phyloP scores from a whole-genome alignment of 2,113 vertebrate genomes.

The Antennarius striatus region DNA sequence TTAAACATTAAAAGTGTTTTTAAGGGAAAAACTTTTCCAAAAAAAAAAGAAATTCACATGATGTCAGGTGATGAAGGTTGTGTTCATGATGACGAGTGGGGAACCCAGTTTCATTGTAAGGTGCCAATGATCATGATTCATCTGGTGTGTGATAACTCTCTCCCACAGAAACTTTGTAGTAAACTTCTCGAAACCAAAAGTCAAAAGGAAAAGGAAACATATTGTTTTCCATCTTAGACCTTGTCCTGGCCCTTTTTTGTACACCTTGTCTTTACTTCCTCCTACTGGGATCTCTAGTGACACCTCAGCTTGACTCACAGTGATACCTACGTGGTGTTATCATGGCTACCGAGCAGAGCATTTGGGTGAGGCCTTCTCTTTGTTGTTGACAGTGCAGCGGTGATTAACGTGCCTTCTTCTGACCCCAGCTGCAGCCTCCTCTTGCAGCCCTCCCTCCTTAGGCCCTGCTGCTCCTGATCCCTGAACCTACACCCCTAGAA shows the following conservation, averaged over 20 bases:
- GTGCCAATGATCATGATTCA: no score
- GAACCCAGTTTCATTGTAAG: no score
- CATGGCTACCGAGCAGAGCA: conserved; percentile 61
- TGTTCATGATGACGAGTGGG: no score
- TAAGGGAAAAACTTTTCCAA: no score
- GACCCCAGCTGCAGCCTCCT: conserved; percentile 72
- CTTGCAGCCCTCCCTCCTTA: conserved; percentile 50
- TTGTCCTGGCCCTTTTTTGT: conserved; percentile 25
- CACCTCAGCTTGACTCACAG: conserved; percentile 67
- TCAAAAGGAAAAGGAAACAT: no score
- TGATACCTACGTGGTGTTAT: conserved; percentile 63
- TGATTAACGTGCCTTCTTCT: conserved; percentile 81
- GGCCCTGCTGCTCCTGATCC: conserved; percentile 55
- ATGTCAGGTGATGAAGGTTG: no score
- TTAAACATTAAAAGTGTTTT: no score
- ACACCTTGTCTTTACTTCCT: conserved; percentile 54
- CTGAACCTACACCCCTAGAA: conserved; percentile 59
- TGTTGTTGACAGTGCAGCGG: conserved; percentile 78
- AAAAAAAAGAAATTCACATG: no score
- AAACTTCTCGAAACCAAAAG: no score
- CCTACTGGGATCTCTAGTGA: conserved; percentile 57
- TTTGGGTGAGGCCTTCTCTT: conserved; percentile 73
- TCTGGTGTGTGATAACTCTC: no score
- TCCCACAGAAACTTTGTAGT: no score
- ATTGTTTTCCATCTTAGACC: conserved; percentile 21